Evolutionary conservation across 2,797 vertebrate genomes (phyloP).

Genomic region (Triplophysa yarkandensis): DNA sequence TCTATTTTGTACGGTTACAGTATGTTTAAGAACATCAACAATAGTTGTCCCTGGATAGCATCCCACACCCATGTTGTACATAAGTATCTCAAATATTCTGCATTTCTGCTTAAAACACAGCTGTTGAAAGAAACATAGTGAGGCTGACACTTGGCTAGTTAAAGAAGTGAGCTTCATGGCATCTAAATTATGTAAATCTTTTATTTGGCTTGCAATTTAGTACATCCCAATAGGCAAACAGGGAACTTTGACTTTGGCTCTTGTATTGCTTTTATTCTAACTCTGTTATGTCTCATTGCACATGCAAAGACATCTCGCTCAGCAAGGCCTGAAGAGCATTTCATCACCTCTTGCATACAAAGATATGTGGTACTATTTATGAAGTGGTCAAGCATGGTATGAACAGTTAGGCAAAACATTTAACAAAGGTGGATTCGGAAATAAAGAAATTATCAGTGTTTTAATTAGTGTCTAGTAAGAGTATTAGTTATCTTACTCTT

Average conservation of each 20-base stretch:
- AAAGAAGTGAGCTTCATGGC: not conserved
- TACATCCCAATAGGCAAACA: slow-evolving; percentile 29
- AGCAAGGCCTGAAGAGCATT: not conserved
- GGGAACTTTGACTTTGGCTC: not conserved
- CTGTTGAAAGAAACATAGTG: not conserved
- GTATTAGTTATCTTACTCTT: no score
- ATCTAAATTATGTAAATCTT: not conserved
- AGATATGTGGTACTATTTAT: not conserved
- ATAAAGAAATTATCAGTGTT: no score
- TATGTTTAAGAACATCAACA: not conserved
- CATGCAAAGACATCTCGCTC: not conserved
- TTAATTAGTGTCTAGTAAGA: no score
- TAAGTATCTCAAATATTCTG: not conserved
- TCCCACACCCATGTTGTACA: not conserved
- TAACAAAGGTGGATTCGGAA: no score
- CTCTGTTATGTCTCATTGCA: not conserved
- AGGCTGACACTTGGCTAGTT: not conserved
- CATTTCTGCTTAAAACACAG: not conserved
- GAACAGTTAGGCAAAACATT: no score
- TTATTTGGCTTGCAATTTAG: not conserved
- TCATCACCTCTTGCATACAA: not conserved
- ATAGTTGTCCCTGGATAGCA: not conserved
- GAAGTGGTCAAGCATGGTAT: not conserved
- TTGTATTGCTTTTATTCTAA: slow-evolving; percentile 8
- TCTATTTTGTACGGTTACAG: not conserved